Base-by-base conservation (phyloP, 1,140 invertebrate species). In the Samia ricini region DNA sequence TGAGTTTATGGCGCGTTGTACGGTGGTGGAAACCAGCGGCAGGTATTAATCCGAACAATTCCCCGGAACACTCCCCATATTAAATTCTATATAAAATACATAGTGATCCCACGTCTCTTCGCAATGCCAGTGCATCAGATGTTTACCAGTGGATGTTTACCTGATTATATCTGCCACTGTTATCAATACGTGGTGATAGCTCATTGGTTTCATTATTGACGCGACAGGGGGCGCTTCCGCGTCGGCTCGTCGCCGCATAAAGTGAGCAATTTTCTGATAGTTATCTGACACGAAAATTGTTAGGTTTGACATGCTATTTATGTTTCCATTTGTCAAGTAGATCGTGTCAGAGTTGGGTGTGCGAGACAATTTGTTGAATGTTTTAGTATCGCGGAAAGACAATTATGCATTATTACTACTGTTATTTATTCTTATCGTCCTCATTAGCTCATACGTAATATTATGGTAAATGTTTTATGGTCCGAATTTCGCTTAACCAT, bases 201-300 rank as follows among this genome's bases (percentile, higher is more conserved):
- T n/a, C 54, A 61, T 56, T 63, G 65, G 71, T 69, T 73, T 72
- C 63, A 77, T 82, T 79, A 74, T 72, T 68, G 79, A 76, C 79
- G 79, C 77, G 74, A 74, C 71, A 74, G 69, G 74, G 67, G 71
- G 68, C 33, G 70, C 64, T 60, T 66, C 70, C 68, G 68, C 77
- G 75, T 69, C 73, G 68, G 57, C 61, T 66, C 71, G 76, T 72
- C 79, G 79, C 76, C 77, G 74, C 79, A 81, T 82, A 83, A 75
- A 83, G 71, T 83, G 78, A 87, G 76, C 84, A 87, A 89, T 89
- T 89, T 87, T 81, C 81, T 86, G 86, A 89, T 89, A 83, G 63
- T 65, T 69, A 89, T 89, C 84, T 76, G 78, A 82, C 80, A 85
- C 71, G 76, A 72, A 67, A 78, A 77, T 81, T 76, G 83, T 85